Conservation (phyloP, 2,797 vertebrate genomes). For the Hemibagrus guttatus region DNA sequence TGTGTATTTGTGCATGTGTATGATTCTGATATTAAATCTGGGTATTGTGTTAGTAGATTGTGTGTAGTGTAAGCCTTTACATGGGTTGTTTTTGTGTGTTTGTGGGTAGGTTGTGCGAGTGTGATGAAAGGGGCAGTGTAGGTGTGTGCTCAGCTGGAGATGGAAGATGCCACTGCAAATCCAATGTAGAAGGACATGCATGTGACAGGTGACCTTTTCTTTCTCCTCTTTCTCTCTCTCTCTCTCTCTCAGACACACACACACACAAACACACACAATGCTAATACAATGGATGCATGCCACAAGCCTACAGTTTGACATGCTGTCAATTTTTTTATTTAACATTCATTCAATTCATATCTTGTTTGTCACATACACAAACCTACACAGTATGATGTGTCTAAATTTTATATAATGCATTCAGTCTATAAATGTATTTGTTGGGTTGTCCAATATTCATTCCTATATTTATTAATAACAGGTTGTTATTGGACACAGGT, state of each 20-base stretch:
- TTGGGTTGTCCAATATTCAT: neutral
- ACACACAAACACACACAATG: neutral
- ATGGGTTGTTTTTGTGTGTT: neutral
- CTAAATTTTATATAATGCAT: too few species aligned
- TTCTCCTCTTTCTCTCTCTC: too few species aligned
- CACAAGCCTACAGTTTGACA: neutral
- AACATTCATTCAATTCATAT: too few species aligned
- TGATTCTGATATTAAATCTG: neutral
- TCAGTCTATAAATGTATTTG: neutral
- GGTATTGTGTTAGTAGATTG: neutral
- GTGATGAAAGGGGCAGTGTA: conserved; percentile 76
- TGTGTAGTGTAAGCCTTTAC: neutral
- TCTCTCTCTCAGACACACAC: neutral
- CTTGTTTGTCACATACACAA: too few species aligned
- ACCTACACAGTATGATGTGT: too few species aligned
- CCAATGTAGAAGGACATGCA: conserved; percentile 82
- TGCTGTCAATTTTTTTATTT: neutral
- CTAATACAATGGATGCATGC: neutral
- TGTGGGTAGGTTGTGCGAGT: conserved; percentile 79
- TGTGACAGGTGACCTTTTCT: conserved; percentile 81
- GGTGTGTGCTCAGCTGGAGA: conserved; percentile 79
- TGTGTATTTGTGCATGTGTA: neutral
- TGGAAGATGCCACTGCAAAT: conserved; percentile 84
- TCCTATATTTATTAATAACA: neutral
- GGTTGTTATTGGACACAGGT: neutral